Conservation (phyloP, 2,113 vertebrate genomes). For the Bubo blakistoni region DNA sequence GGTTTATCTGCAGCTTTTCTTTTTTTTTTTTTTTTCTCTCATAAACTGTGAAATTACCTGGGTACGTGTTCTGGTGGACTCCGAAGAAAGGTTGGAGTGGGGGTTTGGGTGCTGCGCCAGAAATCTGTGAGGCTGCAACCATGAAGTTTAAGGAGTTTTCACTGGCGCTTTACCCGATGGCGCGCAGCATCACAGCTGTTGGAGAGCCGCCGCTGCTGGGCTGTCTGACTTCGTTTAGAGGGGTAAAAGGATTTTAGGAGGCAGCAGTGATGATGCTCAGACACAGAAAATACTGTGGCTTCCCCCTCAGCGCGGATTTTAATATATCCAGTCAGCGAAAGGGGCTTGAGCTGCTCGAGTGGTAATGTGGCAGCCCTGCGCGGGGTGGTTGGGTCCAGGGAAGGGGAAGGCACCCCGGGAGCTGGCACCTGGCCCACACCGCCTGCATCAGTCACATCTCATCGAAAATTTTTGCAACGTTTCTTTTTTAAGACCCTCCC, state of each 20-base stretch:
- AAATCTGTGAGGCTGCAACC: too few relatives aligned
- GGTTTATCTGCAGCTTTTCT: not conserved
- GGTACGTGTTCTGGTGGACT: not conserved
- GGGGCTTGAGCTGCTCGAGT: too few relatives aligned
- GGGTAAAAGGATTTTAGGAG: too few relatives aligned
- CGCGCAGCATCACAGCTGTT: rapidly evolving
- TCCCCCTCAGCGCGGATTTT: rapidly evolving
- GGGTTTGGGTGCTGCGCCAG: not conserved
- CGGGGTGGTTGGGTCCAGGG: rapidly evolving
- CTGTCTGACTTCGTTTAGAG: rapidly evolving
- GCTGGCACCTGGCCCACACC: too few relatives aligned
- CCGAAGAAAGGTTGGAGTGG: not conserved
- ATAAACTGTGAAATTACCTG: rapidly evolving
- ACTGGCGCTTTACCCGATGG: rapidly evolving
- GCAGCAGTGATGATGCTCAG: rapidly evolving
- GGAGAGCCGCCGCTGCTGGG: rapidly evolving
- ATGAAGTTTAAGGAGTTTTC: rapidly evolving
- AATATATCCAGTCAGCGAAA: rapidly evolving
- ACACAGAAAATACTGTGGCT: not conserved
- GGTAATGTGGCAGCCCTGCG: rapidly evolving
- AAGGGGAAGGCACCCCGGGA: rapidly evolving
- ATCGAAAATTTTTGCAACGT: rapidly evolving
- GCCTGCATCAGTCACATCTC: not conserved
- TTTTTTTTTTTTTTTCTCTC: too few relatives aligned
- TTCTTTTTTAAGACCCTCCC: not conserved